Percentiles rank a stretch among this genome's conserved stretches.
phyloP scores from a whole-genome alignment of 2,113 vertebrate genomes.

The Tringa solitaria region DNA sequence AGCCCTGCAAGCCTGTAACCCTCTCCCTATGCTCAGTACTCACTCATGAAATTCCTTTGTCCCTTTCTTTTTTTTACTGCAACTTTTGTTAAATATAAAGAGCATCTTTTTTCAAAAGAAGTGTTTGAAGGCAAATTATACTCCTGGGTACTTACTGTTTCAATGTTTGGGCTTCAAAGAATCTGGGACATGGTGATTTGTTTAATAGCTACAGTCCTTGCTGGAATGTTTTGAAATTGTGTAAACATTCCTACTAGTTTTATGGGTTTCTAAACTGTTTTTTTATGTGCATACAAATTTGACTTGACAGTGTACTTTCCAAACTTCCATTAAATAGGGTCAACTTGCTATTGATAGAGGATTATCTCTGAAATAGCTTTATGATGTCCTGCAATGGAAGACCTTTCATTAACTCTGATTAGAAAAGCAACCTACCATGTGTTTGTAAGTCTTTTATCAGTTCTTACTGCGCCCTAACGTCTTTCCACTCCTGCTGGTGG shows the following conservation, averaged over 20 bases:
- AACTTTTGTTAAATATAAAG: not conserved
- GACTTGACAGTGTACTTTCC: constrained; percentile 25
- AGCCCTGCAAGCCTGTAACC: not conserved
- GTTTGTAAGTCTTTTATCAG: not conserved
- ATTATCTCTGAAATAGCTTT: not conserved
- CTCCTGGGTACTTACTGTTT: not conserved
- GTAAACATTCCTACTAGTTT: constrained; percentile 33
- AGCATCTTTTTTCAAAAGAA: not conserved
- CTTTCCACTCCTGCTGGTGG: constrained; percentile 11
- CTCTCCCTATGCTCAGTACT: not conserved
- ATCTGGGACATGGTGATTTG: not conserved
- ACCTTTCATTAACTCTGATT: not conserved
- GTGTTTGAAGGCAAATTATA: not conserved
- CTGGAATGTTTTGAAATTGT: constrained; percentile 12
- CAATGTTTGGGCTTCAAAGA: not conserved
- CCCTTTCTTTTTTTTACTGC: not conserved
- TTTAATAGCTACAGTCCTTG: not conserved
- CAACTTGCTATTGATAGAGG: not conserved
- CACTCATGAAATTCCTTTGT: not conserved
- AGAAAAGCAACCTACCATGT: not conserved
- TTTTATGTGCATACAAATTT: not conserved
- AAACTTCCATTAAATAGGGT: not conserved
- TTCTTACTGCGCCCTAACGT: not conserved
- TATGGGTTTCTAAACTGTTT: not conserved
- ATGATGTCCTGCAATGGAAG: not conserved